Percentiles rank a stretch among this genome's conserved stretches.
Conservation (phyloP, 2,888 invertebrate genomes). For the Melanophora roralis region DNA sequence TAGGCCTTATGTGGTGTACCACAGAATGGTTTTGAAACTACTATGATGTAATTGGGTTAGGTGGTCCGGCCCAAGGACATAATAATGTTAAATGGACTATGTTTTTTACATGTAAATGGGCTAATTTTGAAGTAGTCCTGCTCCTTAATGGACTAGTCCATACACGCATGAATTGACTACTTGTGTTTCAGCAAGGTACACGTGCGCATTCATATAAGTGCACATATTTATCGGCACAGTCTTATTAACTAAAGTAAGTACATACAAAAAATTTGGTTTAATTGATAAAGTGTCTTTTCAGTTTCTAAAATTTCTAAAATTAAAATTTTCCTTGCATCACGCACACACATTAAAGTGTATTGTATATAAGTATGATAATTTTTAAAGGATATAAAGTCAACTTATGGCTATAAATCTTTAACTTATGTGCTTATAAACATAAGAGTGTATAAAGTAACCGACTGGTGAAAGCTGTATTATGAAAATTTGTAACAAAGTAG, state of each 20-base stretch:
- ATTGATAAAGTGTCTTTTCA: neutral
- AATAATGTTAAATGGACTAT: too few relatives aligned
- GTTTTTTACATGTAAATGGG: too few relatives aligned
- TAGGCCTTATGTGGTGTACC: too few relatives aligned
- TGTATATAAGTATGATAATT: neutral
- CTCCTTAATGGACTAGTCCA: too few relatives aligned
- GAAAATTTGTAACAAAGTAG: neutral
- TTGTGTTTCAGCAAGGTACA: too few relatives aligned
- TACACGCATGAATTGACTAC: too few relatives aligned
- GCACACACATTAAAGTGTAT: neutral
- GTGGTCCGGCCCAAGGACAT: too few relatives aligned
- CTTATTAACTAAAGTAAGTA: neutral
- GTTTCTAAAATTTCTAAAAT: neutral
- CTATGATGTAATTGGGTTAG: too few relatives aligned
- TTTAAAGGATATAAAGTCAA: slow-evolving; percentile 15
- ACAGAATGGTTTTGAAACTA: too few relatives aligned
- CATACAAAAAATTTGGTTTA: too few relatives aligned
- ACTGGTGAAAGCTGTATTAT: neutral
- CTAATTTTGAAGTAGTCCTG: too few relatives aligned
- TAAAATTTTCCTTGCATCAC: slow-evolving; percentile 3
- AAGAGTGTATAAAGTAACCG: neutral
- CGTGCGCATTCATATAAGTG: neutral
- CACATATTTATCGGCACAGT: neutral
- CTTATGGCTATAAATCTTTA: neutral
- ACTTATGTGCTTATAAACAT: neutral